Conservation (phyloP, 2,113 vertebrate genomes). For the Campylomormyrus tamandua region DNA sequence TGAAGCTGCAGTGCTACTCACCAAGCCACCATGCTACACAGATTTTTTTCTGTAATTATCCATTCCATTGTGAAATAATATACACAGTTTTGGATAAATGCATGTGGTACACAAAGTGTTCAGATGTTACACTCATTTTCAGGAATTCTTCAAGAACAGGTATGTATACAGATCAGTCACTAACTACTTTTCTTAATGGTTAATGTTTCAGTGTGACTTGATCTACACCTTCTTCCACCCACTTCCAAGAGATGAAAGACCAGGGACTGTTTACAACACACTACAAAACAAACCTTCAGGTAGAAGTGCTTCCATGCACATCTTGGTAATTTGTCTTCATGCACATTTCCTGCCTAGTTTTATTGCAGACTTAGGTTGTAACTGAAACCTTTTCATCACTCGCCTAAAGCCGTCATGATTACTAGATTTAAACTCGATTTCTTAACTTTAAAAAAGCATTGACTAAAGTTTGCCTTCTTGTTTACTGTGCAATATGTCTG, state of each 20-base stretch:
- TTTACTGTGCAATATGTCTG: not conserved
- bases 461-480: not conserved
- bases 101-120: not conserved
- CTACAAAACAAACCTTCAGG: conserved; percentile 66
- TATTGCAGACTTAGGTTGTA: not conserved
- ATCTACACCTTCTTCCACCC: conserved; percentile 91
- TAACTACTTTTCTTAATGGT: not conserved
- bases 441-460: not conserved
- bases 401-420: not conserved
- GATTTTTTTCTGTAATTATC: not conserved
- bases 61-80: not conserved
- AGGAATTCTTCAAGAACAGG: not conserved
- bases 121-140: not conserved
- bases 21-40: not conserved
- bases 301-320: conserved; percentile 32
- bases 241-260: conserved; percentile 75
- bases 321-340: not conserved
- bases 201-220: conserved; percentile 73
- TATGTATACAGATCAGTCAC: not conserved
- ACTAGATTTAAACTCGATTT: not conserved
- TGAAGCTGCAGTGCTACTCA: not conserved
- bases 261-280: conserved; percentile 45
- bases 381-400: not conserved
- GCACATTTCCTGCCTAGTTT: not conserved
- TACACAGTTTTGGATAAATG: not conserved